These are phyloP conservation scores for Tenualosa ilisha DNA, from an alignment of 2,797 vertebrate species.

Conservation along the genomic window DNA sequence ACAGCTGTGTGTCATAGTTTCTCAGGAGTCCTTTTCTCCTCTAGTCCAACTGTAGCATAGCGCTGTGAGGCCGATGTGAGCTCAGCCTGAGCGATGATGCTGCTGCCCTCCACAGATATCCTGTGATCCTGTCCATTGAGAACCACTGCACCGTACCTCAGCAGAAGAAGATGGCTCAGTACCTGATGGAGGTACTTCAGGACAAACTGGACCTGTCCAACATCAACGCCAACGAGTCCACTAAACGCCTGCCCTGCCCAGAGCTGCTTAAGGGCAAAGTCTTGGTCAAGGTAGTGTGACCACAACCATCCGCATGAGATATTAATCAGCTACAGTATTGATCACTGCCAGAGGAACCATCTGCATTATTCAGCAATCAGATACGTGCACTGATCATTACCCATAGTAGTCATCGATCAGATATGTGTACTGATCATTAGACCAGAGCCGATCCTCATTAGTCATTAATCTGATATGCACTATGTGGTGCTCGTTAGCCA, in stretches of 20 bases:
- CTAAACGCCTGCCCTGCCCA: slow-evolving; percentile 84
- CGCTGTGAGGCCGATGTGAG: too few species aligned
- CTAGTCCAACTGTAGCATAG: too few species aligned
- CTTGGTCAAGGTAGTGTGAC: slow-evolving; percentile 84
- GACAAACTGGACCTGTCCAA: slow-evolving; percentile 87
- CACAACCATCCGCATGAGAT: not conserved
- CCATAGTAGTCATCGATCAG: too few species aligned
- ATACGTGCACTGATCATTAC: too few species aligned
- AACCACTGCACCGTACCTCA: slow-evolving; percentile 92
- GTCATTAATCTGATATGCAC: too few species aligned
- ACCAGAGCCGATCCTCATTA: too few species aligned
- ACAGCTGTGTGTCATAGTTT: too few species aligned
- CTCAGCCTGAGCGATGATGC: too few species aligned
- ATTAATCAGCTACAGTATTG: not conserved
- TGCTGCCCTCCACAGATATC: not conserved
- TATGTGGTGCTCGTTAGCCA: too few species aligned
- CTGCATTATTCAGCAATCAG: too few species aligned
- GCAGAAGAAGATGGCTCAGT: slow-evolving; percentile 91
- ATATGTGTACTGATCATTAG: too few species aligned
- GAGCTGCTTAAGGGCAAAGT: slow-evolving; percentile 90
- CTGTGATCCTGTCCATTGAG: slow-evolving; percentile 70
- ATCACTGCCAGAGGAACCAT: not conserved
- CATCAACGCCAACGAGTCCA: slow-evolving; percentile 76
- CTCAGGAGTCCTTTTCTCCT: too few species aligned
- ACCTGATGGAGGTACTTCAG: slow-evolving; percentile 86